phyloP scores from a whole-genome alignment of 30 jellyfish, hydroid and myxozoan species.

The Turritopsis dohrnii region DNA sequence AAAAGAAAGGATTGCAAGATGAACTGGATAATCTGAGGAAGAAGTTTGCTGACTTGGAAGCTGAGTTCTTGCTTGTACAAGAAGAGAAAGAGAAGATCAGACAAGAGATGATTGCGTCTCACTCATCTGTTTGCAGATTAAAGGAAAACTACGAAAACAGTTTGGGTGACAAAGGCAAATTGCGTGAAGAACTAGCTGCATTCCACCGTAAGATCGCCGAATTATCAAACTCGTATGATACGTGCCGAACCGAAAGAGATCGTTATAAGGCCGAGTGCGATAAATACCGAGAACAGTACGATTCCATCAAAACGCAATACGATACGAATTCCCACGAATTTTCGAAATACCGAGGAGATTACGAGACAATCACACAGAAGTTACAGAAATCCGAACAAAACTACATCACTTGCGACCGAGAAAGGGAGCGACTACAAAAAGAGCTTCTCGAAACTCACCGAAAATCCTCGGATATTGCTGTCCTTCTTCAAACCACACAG shows the following conservation, averaged over 20 bases:
- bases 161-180: constrained; percentile 90
- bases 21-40: constrained; percentile 68
- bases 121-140: constrained; percentile 88
- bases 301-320: constrained; percentile 45
- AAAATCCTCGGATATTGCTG: constrained; percentile 75
- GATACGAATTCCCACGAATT: constrained; percentile 70
- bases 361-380: constrained; percentile 49
- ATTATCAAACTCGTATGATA: constrained; percentile 64
- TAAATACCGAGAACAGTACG: constrained; percentile 58
- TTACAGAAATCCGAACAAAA: constrained; percentile 49
- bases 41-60: constrained; percentile 77
- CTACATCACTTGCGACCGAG: constrained; percentile 59
- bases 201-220: constrained; percentile 85
- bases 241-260: constrained; percentile 71
- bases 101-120: constrained; percentile 93
- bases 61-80: constrained; percentile 59
- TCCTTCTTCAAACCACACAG: constrained; percentile 70
- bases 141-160: constrained; percentile 91
- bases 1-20: constrained; percentile 68
- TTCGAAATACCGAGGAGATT: constrained; percentile 40
- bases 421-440: constrained; percentile 68
- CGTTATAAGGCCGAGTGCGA: constrained; percentile 53
- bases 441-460: constrained; percentile 73
- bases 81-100: constrained; percentile 93
- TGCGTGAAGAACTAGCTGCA: constrained; percentile 86